Base-by-base conservation (phyloP, 1,140 invertebrate species). In the Antheraea pernyi region DNA sequence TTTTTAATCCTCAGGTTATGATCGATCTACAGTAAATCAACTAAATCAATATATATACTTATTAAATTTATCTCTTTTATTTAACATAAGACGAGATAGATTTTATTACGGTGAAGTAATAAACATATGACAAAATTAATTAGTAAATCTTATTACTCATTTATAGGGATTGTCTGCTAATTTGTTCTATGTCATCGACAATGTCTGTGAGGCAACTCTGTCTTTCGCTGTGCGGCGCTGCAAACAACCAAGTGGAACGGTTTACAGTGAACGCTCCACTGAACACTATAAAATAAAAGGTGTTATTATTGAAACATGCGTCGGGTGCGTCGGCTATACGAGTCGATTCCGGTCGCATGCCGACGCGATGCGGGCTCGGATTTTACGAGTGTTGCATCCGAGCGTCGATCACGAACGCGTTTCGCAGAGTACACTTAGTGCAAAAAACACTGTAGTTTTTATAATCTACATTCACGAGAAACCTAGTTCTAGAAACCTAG, bases 251-350 rank as follows among this genome's bases (percentile, higher is more conserved):
- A 65, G 63, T 46, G n/a, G 42, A 65, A 65, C 64, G 64, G 22
- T 53, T 53, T 18, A 48, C 65, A 53, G 59, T 62, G 65, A 66
- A 63, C 59, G 65, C 58, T 61, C 59, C 37, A 71, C 65, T 53
- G 22, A 46, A 60, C 42, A 65, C 69, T 71, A 67, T 71, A 71
- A 71, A 71, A 71, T 71, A 58, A 71, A 62, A 71, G 69, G 69
- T 71, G 69, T 67, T 71, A 48, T 70, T 70, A 71, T 71, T 71
- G 36, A 62, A 70, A 67, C 69, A 60, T 48, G 63, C 58, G 58
- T 65, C 59, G 59, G 10, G 18, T 53, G 46, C 58, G 58, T 65
- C 59, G 59, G 10, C 13, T 53, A 30, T 30, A 30, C 22, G 22
- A 30, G 46, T 65, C 65, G 62, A 71, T 66, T 67, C 59, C 58